phyloP scores from a whole-genome alignment of 2,797 vertebrate genomes.

The Pseudopleuronectes americanus region DNA sequence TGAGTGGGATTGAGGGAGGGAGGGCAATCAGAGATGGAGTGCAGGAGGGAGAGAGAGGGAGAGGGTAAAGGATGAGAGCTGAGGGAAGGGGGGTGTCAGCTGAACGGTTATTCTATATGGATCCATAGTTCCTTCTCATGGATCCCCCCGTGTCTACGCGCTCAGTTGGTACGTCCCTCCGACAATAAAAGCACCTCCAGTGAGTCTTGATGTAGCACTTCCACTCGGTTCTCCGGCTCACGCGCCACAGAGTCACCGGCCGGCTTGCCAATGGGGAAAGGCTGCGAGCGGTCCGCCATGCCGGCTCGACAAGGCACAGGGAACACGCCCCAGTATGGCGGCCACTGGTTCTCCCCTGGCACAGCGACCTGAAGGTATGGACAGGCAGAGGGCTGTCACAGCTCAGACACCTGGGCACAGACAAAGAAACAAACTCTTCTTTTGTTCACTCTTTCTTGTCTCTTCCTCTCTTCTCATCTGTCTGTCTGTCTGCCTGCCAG shows the following conservation, averaged over 20 bases:
- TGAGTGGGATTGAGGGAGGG: constrained; percentile 77
- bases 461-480: constrained; percentile 51
- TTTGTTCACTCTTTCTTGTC: constrained; percentile 43
- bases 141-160: constrained; percentile 80
- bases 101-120: constrained; percentile 74
- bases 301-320: constrained; percentile 65
- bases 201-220: constrained; percentile 94
- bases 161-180: constrained; percentile 93
- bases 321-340: constrained; percentile 80
- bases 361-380: constrained; percentile 36
- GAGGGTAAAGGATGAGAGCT: constrained; percentile 50
- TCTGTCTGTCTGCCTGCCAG: constrained; percentile 44
- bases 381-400: constrained; percentile 43
- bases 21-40: constrained; percentile 63
- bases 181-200: constrained; percentile 97
- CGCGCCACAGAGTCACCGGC: constrained; percentile 50
- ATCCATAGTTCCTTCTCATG: constrained; percentile 83
- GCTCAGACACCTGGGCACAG: constrained; percentile 55
- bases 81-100: constrained; percentile 51
- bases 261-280: constrained; percentile 43
- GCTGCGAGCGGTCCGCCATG: constrained; percentile 66
- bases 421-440: constrained; percentile 46
- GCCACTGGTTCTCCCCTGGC: constrained; percentile 51
- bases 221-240: constrained; percentile 60
- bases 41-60: constrained; percentile 66